A percentile compares a stretch with the other conserved stretches of the same genome.
Conservation (phyloP, 2,888 invertebrate genomes). For the Chelonus formosanus region DNA sequence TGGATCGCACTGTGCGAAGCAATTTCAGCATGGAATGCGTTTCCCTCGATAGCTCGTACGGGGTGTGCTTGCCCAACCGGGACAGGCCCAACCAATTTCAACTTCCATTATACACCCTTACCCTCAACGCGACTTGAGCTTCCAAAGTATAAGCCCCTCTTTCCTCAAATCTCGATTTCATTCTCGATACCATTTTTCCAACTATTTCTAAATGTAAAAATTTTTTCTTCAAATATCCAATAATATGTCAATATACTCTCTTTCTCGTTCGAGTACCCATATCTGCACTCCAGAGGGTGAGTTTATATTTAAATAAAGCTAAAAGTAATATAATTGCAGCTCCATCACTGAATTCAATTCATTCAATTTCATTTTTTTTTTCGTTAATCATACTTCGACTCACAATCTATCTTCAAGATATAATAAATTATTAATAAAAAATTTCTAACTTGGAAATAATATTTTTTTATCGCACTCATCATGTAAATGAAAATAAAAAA, state of each 20-base stretch:
- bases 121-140: slow-evolving; percentile 50
- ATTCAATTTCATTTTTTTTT: no score
- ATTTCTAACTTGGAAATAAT: no score
- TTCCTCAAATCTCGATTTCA: slow-evolving; percentile 9
- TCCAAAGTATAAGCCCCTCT: slow-evolving; percentile 47
- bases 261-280: neutral
- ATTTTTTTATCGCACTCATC: no score
- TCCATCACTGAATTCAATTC: no score
- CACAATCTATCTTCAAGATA: no score
- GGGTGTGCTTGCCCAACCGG: slow-evolving; percentile 58
- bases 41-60: slow-evolving; percentile 58
- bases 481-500: no score
- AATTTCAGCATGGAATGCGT: slow-evolving; percentile 64
- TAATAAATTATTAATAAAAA: no score
- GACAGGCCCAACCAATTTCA: slow-evolving; percentile 65
- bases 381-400: no score
- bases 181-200: slow-evolving; percentile 8
- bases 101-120: slow-evolving; percentile 64
- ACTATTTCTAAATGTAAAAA: slow-evolving; percentile 5
- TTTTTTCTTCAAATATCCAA: no score
- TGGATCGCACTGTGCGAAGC: slow-evolving; percentile 56
- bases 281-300: no score
- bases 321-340: no score
- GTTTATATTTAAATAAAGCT: no score
- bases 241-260: neutral